Evolutionary conservation across 2,113 vertebrate species (phyloP).

Genomic region (Mustela nigripes): DNA sequence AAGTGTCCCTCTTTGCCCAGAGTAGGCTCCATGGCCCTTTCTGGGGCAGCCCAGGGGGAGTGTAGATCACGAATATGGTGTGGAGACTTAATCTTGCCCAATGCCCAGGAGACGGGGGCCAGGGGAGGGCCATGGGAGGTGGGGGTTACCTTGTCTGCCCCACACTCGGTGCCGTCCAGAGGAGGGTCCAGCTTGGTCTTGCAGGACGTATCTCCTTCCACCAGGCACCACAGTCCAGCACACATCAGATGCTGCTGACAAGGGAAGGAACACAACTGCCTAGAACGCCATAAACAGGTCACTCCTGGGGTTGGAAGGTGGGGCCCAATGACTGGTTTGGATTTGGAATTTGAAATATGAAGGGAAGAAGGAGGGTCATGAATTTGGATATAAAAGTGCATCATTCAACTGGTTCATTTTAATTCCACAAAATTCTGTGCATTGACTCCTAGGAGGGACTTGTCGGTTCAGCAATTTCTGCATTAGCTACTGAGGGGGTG

Average conservation of each 20-base stretch:
- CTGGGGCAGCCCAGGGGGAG: not conserved
- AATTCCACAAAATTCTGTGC: not conserved
- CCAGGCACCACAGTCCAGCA: conserved; percentile 97
- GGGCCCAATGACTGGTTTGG: not conserved
- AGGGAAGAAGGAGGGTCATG: not conserved
- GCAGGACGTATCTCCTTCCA: conserved; percentile 96
- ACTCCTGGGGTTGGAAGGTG: not conserved
- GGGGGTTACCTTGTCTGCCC: conserved; percentile 95
- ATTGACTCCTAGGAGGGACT: not conserved
- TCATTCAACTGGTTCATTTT: not conserved
- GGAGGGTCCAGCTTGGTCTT: conserved; percentile 99
- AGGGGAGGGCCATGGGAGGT: rapidly evolving
- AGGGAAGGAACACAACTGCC: conserved; percentile 59
- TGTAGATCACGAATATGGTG: not conserved
- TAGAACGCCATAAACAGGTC: not conserved
- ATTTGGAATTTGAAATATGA: not conserved
- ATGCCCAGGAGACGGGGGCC: rapidly evolving
- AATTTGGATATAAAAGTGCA: not conserved
- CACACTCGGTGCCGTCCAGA: conserved; percentile 97
- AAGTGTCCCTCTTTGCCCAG: not conserved
- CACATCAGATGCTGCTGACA: conserved; percentile 95
- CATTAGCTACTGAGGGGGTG: not conserved
- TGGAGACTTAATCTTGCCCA: rapidly evolving
- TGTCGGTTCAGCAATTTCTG: not conserved
- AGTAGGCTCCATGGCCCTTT: not conserved